phyloP scores from a whole-genome alignment of 2,888 invertebrate species.

The Eulithis testata region DNA sequence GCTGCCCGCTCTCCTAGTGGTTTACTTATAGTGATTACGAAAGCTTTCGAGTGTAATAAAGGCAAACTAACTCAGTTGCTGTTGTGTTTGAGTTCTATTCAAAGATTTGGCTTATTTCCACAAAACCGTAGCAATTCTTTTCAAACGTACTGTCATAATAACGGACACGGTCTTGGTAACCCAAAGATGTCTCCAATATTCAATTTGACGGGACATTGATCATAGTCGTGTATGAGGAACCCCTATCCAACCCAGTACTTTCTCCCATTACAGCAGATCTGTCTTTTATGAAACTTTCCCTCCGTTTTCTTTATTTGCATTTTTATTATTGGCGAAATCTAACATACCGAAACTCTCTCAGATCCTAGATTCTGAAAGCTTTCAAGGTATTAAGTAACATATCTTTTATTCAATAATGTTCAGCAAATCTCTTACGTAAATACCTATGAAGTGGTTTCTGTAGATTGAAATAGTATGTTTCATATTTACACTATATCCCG shows the following conservation, averaged over 20 bases:
- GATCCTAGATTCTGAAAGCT: conserved; percentile 16
- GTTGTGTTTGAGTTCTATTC: not conserved
- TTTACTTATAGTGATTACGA: too few relatives aligned
- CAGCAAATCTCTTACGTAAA: conserved; percentile 4
- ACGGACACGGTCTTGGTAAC: conserved; percentile 31
- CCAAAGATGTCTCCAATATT: conserved; percentile 61
- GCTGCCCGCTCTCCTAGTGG: too few relatives aligned
- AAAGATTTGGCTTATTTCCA: conserved; percentile 18
- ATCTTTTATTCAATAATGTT: conserved; percentile 21
- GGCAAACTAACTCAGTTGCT: too few relatives aligned
- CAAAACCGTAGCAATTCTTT: conserved; percentile 20
- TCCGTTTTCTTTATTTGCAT: conserved; percentile 45
- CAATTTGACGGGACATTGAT: conserved; percentile 76
- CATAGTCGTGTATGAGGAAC: conserved; percentile 63
- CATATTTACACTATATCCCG: conserved; percentile 20
- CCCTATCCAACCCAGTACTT: conserved; percentile 58
- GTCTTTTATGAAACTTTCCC: conserved; percentile 46
- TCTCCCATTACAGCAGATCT: conserved; percentile 53
- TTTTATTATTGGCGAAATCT: conserved; percentile 33
- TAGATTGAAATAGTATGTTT: conserved; percentile 22
- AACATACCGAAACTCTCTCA: conserved; percentile 1
- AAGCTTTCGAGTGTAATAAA: too few relatives aligned
- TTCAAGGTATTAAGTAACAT: conserved; percentile 4
- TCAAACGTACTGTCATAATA: conserved; percentile 32
- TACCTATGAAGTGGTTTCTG: conserved; percentile 9